These are phyloP conservation scores for Craterocephalus amniculus DNA, from an alignment of 2,797 vertebrate genomes.

Conservation along the genomic window DNA sequence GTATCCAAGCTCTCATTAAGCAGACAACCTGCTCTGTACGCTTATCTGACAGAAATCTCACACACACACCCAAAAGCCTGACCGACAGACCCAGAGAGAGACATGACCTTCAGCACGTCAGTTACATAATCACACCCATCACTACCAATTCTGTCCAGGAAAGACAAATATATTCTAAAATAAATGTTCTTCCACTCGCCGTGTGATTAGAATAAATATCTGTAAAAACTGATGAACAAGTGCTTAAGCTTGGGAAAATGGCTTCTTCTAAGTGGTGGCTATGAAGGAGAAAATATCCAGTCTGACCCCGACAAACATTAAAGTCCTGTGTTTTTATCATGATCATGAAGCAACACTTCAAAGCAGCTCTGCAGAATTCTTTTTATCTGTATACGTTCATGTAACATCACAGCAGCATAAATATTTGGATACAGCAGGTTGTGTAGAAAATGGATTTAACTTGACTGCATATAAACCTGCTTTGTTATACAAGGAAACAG, in stretches of 20 bases:
- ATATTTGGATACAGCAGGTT: neutral
- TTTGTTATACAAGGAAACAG: neutral
- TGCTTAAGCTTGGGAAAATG: neutral
- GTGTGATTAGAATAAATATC: no score
- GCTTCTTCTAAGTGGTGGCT: neutral
- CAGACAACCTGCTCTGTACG: slow-evolving; percentile 21
- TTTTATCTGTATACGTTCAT: neutral
- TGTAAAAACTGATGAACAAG: no score
- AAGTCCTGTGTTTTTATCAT: neutral
- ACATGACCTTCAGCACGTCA: neutral
- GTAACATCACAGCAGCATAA: neutral
- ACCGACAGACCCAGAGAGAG: slow-evolving; percentile 1
- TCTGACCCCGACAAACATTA: neutral
- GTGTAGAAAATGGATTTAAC: neutral
- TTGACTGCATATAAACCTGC: neutral
- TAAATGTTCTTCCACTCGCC: neutral
- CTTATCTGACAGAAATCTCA: slow-evolving; percentile 34
- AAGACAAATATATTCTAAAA: neutral
- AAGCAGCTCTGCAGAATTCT: no score
- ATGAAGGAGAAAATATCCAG: neutral
- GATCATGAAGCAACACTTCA: no score
- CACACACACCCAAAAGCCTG: neutral
- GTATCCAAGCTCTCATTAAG: slow-evolving; percentile 43
- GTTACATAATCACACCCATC: neutral
- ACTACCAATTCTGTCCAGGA: no score